phyloP scores from a whole-genome alignment of 2,888 invertebrate species.

The Pyrochroa serraticornis region DNA sequence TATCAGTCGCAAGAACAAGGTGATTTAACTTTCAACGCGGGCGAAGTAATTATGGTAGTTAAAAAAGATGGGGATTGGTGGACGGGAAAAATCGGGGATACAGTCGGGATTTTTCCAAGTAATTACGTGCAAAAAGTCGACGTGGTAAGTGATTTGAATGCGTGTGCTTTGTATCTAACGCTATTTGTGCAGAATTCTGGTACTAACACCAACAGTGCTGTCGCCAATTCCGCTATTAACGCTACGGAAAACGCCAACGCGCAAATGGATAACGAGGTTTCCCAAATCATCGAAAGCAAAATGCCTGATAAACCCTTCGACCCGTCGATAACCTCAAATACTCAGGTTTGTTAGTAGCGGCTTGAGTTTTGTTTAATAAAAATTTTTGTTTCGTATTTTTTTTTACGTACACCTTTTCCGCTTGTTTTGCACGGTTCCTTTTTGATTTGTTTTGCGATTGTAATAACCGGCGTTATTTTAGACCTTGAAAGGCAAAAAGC shows the following conservation, averaged over 20 bases:
- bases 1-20: constrained; percentile 89
- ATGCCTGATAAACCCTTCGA: constrained; percentile 57
- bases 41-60: constrained; percentile 86
- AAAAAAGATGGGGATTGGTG: constrained; percentile 98
- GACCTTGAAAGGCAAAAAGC: constrained; percentile 74
- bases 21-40: constrained; percentile 86
- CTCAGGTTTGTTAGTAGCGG: constrained; percentile 46
- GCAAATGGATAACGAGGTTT: constrained; percentile 57
- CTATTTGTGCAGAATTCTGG: constrained; percentile 35
- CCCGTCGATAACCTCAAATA: constrained; percentile 57
- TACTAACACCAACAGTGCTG: constrained; percentile 32
- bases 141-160: constrained; percentile 46
- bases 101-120: constrained; percentile 92
- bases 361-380: constrained; percentile 2
- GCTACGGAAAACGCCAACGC: constrained; percentile 45
- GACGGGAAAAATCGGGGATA: constrained; percentile 86
- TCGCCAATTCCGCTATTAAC: constrained; percentile 40
- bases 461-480: constrained; percentile 40
- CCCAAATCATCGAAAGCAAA: constrained; percentile 59
- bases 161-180: constrained; percentile 11
- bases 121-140: constrained; percentile 89
- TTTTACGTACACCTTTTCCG: not conserved
- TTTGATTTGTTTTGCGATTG: not conserved
- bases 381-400: constrained; percentile 8
- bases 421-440: not conserved